A percentile compares a stretch with the other conserved stretches of the same genome.
Conservation (phyloP, 2,797 vertebrate genomes). For the Xiphorhynchus erythropygius region DNA sequence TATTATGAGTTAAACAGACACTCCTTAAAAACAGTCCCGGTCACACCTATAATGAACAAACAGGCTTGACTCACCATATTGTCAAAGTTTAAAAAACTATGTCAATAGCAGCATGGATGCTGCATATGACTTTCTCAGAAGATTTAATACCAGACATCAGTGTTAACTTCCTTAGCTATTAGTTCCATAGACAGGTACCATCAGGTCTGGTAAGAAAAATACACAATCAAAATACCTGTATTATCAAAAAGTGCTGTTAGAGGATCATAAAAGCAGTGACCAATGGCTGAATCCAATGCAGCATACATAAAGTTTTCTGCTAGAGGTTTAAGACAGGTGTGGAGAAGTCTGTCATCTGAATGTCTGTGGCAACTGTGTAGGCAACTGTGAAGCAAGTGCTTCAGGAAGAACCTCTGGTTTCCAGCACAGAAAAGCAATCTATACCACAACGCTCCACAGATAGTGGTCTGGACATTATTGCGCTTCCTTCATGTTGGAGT, state of each 20-base stretch:
- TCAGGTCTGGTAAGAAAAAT: background rate
- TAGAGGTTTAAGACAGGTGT: background rate
- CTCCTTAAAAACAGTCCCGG: constrained; percentile 45
- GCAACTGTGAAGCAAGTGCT: background rate
- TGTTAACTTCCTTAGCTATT: background rate
- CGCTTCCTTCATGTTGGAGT: background rate
- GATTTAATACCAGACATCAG: background rate
- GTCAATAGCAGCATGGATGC: constrained; percentile 32
- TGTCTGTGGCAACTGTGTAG: background rate
- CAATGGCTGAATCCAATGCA: background rate
- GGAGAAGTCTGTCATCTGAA: background rate
- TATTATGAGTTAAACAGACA: constrained; percentile 45
- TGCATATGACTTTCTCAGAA: background rate
- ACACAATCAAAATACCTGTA: background rate
- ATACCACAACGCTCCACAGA: background rate
- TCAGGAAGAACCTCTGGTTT: background rate
- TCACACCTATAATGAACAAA: constrained; percentile 46
- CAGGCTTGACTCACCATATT: constrained; percentile 46
- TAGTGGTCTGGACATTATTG: background rate
- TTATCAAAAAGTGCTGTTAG: background rate
- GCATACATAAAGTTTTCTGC: background rate
- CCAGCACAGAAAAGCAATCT: background rate
- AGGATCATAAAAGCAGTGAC: background rate
- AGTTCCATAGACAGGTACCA: background rate
- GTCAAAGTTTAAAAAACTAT: background rate